Percentiles rank a stretch among this genome's conserved stretches.
Evolutionary conservation across 2,797 vertebrate genomes (phyloP).

Genomic region (Sebastes jordani): DNA sequence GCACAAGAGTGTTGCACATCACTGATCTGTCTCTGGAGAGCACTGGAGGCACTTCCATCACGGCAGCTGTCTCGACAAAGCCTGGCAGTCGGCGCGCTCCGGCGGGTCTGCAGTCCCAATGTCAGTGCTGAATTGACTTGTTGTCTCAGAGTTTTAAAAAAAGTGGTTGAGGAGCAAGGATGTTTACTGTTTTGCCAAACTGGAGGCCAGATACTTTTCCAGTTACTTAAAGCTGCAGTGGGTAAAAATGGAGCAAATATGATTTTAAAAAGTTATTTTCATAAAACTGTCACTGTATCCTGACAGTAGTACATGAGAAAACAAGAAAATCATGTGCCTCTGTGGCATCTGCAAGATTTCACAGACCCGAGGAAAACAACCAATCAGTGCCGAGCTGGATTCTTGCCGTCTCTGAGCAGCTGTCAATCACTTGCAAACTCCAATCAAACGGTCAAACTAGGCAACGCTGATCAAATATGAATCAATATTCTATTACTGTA

Average conservation of each 20-base stretch:
- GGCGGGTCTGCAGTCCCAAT: neutral
- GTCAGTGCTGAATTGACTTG: neutral
- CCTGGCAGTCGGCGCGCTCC: constrained; percentile 1
- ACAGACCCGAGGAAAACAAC: no score
- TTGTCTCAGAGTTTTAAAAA: neutral
- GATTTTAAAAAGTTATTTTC: neutral
- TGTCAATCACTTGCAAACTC: no score
- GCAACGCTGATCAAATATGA: no score
- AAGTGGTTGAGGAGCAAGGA: neutral
- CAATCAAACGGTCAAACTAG: no score
- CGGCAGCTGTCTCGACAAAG: neutral
- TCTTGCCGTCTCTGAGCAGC: no score
- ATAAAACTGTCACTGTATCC: no score
- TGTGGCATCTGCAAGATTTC: no score
- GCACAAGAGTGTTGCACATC: neutral
- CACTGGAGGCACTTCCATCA: constrained; percentile 23
- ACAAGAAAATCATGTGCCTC: no score
- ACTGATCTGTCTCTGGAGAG: constrained; percentile 1
- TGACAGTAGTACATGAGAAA: no score
- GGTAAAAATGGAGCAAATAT: neutral
- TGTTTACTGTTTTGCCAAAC: neutral
- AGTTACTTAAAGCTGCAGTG: neutral
- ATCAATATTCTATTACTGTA: no score
- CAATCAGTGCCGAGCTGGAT: no score
- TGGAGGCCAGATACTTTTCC: neutral